These are phyloP conservation scores for Scaptomyza pallida DNA, from an alignment of 1,140 invertebrate species.

Conservation along the genomic window DNA sequence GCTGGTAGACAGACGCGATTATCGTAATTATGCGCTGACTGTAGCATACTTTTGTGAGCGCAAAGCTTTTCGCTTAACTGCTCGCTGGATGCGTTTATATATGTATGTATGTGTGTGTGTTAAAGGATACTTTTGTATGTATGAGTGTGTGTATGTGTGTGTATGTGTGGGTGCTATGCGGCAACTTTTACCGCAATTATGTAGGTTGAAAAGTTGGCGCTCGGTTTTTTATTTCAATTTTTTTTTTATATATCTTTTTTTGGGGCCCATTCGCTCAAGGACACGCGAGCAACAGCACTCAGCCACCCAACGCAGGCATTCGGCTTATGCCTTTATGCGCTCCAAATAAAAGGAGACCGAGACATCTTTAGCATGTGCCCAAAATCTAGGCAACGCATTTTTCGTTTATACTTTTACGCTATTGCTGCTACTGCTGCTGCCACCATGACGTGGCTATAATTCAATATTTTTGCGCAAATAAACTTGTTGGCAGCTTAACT, in stretches of 20 bases:
- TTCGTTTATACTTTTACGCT: constrained; percentile 1
- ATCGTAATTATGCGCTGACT: constrained; percentile 80
- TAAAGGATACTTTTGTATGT: constrained; percentile 37
- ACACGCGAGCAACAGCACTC: constrained; percentile 39
- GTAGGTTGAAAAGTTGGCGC: constrained; percentile 74
- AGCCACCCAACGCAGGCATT: constrained; percentile 26
- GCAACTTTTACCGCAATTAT: constrained; percentile 79
- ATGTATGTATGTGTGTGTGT: constrained; percentile 29
- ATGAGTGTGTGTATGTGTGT: constrained; percentile 25
- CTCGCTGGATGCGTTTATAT: constrained; percentile 36
- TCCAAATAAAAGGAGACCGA: constrained; percentile 54
- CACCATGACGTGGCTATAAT: constrained; percentile 72
- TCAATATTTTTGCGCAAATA: constrained; percentile 80
- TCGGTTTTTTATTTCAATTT: constrained; percentile 54
- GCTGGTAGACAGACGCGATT: constrained; percentile 74
- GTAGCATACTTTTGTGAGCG: constrained; percentile 77
- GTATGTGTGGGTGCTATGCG: constrained; percentile 44
- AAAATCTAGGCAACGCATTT: constrained; percentile 70
- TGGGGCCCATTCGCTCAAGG: constrained; percentile 51
- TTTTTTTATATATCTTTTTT: constrained; percentile 32
- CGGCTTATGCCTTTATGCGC: constrained; percentile 51
- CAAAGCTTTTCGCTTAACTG: constrained; percentile 57
- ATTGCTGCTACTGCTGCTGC: constrained; percentile 6
- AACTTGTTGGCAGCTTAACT: constrained; percentile 83
- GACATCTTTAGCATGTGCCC: constrained; percentile 71